A percentile compares a stretch with the other conserved stretches of the same genome.
Evolutionary conservation across 2,113 vertebrate genomes (phyloP).

Genomic region (Taxidea taxus): DNA sequence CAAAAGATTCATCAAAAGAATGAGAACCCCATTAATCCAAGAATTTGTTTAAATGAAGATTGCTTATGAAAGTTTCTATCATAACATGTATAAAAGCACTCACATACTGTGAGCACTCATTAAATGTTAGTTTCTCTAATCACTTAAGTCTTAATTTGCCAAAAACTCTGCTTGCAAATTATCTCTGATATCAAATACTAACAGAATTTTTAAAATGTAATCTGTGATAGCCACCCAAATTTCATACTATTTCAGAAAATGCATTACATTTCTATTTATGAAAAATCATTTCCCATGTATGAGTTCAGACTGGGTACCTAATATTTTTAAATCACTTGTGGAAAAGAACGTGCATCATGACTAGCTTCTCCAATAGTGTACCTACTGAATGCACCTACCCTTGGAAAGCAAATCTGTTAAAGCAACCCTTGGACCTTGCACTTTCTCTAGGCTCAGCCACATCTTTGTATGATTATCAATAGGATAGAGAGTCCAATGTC

Average conservation of each 20-base stretch:
- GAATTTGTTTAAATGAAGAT: not conserved
- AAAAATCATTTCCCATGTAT: constrained; percentile 63
- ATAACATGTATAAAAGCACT: not conserved
- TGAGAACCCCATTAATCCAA: not conserved
- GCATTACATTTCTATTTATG: constrained; percentile 42
- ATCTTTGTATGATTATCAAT: not conserved
- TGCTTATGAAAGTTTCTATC: not conserved
- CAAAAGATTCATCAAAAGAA: not conserved
- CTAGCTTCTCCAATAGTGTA: constrained; percentile 8
- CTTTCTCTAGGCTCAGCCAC: not conserved
- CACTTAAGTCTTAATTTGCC: constrained; percentile 31
- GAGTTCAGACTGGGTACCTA: constrained; percentile 47
- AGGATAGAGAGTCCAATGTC: not conserved
- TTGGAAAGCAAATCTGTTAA: not conserved
- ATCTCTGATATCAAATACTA: not conserved
- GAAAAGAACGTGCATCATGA: constrained; percentile 56
- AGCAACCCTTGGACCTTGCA: not conserved
- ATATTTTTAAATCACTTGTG: constrained; percentile 62
- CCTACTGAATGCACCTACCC: not conserved
- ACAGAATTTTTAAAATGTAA: constrained; percentile 37
- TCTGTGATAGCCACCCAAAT: constrained; percentile 32
- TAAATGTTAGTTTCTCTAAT: constrained; percentile 22
- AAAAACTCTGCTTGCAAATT: not conserved
- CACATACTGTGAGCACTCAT: not conserved
- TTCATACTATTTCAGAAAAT: constrained; percentile 56